Evolutionary conservation across 2,113 vertebrate species (phyloP).

Genomic region (Entosphenus tridentatus): DNA sequence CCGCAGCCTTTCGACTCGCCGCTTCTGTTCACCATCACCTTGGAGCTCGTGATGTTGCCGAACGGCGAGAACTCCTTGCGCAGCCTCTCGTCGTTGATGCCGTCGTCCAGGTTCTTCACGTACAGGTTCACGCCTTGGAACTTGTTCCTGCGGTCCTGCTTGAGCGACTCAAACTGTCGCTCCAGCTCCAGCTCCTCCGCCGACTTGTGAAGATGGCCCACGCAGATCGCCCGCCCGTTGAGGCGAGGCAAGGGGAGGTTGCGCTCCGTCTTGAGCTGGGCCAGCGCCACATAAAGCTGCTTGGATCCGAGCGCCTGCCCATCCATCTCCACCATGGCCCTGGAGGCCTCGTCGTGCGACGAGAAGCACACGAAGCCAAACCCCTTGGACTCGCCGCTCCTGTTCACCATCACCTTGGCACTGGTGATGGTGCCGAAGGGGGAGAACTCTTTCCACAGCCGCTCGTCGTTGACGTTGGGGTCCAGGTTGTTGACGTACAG

Average conservation of each 20-base stretch:
- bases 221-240: conserved; percentile 71
- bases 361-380: conserved; percentile 96
- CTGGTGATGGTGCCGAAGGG: conserved; percentile 85
- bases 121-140: conserved; percentile 98
- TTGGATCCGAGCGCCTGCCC: too few species aligned
- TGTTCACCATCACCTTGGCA: conserved; percentile 90
- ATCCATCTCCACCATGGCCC: too few species aligned
- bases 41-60: conserved; percentile 94
- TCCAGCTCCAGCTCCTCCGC: conserved; percentile 95
- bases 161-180: conserved; percentile 97
- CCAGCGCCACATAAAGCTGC: too few species aligned
- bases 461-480: conserved; percentile 57
- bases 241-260: conserved; percentile 11
- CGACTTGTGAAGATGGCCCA: conserved; percentile 88
- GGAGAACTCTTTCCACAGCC: conserved; percentile 62
- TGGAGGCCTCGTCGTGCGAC: conserved; percentile 65
- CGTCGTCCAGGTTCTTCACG: conserved; percentile 93
- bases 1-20: conserved; percentile 96
- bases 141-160: conserved; percentile 95
- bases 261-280: too few species aligned
- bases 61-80: conserved; percentile 95
- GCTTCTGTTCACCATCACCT: conserved; percentile 97
- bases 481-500: conserved; percentile 90
- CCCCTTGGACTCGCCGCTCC: conserved; percentile 79
- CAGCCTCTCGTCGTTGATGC: conserved; percentile 81